These are phyloP conservation scores for Zaprionus vittiger DNA, from an alignment of 1,140 invertebrate species.

Conservation along the genomic window DNA sequence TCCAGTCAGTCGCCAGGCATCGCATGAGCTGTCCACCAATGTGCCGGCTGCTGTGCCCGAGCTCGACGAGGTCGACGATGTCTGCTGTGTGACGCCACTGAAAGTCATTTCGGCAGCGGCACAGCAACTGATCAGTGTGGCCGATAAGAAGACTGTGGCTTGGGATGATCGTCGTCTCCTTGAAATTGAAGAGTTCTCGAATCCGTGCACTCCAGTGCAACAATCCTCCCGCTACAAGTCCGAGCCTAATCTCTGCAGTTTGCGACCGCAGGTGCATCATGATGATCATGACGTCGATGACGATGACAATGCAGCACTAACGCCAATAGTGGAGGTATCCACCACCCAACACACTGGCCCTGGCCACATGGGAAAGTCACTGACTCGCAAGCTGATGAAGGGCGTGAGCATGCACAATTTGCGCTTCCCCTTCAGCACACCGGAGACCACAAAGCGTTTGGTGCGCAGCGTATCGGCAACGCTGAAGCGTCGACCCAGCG, in stretches of 20 bases:
- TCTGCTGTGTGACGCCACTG: conserved; percentile 68
- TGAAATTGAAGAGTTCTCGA: conserved; percentile 75
- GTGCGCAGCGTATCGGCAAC: conserved; percentile 76
- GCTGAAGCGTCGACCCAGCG: conserved; percentile 62
- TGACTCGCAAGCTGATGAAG: conserved; percentile 82
- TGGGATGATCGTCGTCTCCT: conserved; percentile 73
- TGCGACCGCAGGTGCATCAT: conserved; percentile 52
- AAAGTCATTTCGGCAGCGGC: conserved; percentile 70
- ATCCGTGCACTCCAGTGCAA: conserved; percentile 74
- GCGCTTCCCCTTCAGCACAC: conserved; percentile 75
- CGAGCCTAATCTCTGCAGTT: conserved; percentile 78
- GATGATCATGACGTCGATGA: conserved; percentile 11
- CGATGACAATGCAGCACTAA: conserved; percentile 55
- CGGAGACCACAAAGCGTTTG: conserved; percentile 75
- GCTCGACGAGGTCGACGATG: conserved; percentile 55
- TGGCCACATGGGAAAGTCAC: conserved; percentile 56
- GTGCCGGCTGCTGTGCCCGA: conserved; percentile 37
- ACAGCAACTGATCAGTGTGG: conserved; percentile 58
- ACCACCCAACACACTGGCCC: conserved; percentile 30
- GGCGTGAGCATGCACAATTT: conserved; percentile 83
- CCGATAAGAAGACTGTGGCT: conserved; percentile 71
- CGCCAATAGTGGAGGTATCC: conserved; percentile 63
- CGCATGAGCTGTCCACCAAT: conserved; percentile 50
- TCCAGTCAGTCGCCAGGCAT: conserved; percentile 73
- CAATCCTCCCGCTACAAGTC: conserved; percentile 79